phyloP scores from a whole-genome alignment of 1,140 invertebrate species.

The Sycobia sp. region DNA sequence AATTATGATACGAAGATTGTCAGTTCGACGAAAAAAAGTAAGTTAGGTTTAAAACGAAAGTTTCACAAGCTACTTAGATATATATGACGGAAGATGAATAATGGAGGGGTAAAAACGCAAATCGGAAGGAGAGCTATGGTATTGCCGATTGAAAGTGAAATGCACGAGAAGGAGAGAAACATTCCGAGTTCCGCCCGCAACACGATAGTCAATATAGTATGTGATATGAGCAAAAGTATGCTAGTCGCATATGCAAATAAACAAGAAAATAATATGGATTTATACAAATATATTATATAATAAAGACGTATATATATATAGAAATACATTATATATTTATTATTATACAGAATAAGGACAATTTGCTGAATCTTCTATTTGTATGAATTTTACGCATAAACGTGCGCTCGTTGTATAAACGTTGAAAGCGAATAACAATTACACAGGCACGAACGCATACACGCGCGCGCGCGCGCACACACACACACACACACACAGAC shows the following conservation, averaged over 20 bases:
- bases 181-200: conserved; percentile 50
- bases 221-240: conserved; percentile 59
- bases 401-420: conserved; percentile 30
- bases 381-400: conserved; percentile 24
- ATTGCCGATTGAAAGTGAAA: conserved; percentile 28
- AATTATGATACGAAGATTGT: neutral
- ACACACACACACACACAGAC: too few species aligned
- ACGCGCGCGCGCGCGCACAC: neutral
- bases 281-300: conserved; percentile 53
- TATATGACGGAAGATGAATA: neutral
- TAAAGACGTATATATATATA: conserved; percentile 42
- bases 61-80: neutral
- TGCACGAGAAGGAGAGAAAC: conserved; percentile 40
- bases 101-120: too few species aligned
- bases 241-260: conserved; percentile 50
- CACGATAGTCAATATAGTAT: conserved; percentile 63
- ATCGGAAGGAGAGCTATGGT: conserved; percentile 20
- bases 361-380: conserved; percentile 44
- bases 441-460: too few species aligned
- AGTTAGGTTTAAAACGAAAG: neutral
- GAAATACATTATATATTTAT: conserved; percentile 38
- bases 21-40: too few species aligned
- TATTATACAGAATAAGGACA: conserved; percentile 34
- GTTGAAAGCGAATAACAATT: conserved; percentile 10
- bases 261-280: conserved; percentile 51